Evolutionary conservation across 2,113 vertebrate species (phyloP).

Genomic region (Spilogale gracilis): DNA sequence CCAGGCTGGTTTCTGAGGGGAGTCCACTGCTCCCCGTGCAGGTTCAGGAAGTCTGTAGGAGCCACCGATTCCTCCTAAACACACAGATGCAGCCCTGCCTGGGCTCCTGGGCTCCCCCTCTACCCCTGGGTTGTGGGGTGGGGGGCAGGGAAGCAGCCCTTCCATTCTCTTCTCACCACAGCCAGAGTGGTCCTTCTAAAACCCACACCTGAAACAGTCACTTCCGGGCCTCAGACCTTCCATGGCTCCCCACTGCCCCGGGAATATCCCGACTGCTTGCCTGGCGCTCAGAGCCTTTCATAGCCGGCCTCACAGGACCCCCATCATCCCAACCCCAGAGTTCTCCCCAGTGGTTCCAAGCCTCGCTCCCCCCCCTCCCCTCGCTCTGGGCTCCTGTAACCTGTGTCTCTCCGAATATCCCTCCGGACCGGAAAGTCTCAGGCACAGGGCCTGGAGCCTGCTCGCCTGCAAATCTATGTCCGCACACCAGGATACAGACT

Average conservation of each 20-base stretch:
- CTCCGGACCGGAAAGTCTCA: neutral
- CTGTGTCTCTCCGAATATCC: neutral
- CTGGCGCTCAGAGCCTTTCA: neutral
- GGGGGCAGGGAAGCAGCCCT: neutral
- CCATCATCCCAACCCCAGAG: neutral
- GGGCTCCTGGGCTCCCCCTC: neutral
- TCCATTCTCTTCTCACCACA: neutral
- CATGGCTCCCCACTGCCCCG: neutral
- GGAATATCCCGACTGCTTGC: neutral
- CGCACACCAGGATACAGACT: neutral
- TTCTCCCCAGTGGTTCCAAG: neutral
- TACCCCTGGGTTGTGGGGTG: too few relatives aligned
- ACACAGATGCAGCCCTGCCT: neutral
- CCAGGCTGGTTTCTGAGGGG: neutral
- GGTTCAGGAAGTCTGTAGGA: neutral
- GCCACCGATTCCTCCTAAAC: neutral
- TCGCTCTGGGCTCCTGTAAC: neutral
- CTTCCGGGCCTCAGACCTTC: neutral
- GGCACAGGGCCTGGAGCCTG: neutral
- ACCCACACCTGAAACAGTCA: neutral
- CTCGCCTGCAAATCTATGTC: neutral
- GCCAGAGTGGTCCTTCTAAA: neutral
- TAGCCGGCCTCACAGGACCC: rapidly evolving
- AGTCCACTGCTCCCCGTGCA: too few relatives aligned
- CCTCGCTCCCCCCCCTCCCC: neutral